phyloP scores from a whole-genome alignment of 2,113 vertebrate genomes.

The Perca schrenkii region DNA sequence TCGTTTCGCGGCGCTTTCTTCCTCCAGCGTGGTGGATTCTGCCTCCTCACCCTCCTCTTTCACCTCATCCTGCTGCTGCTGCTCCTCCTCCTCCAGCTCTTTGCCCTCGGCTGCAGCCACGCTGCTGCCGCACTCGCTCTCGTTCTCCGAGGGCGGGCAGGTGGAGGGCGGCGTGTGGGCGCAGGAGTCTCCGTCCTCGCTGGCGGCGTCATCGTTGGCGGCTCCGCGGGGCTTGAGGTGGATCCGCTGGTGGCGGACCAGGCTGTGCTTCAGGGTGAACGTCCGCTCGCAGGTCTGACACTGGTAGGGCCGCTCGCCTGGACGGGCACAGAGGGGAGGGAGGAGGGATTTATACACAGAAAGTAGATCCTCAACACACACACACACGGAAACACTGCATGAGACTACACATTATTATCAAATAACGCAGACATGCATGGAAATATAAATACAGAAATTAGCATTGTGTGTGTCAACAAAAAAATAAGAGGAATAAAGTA shows the following conservation, averaged over 20 bases:
- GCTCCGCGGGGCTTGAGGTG: constrained; percentile 90
- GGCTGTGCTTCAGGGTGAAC: constrained; percentile 98
- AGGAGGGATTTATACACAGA: not conserved
- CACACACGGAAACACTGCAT: not conserved
- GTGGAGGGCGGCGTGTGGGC: constrained; percentile 88
- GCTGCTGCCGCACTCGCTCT: constrained; percentile 79
- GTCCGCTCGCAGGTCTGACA: constrained; percentile 96
- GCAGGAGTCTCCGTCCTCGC: constrained; percentile 89
- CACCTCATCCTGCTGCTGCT: constrained; percentile 2
- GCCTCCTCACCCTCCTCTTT: constrained; percentile 47
- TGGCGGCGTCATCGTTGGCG: constrained; percentile 73
- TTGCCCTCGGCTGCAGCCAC: not conserved
- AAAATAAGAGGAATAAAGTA: too few species aligned
- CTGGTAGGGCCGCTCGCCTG: constrained; percentile 95
- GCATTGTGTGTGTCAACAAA: too few species aligned
- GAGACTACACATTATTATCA: not conserved
- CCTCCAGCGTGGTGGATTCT: not conserved
- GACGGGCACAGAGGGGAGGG: too few species aligned
- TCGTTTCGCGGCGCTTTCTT: not conserved
- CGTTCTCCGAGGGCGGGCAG: constrained; percentile 87
- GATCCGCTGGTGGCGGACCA: constrained; percentile 96
- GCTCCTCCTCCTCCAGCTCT: constrained; percentile 59
- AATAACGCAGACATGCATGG: not conserved
- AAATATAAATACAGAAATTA: not conserved
- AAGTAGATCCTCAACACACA: not conserved